phyloP scores from a whole-genome alignment of 2,888 invertebrate species.

The Amiota mariae region DNA sequence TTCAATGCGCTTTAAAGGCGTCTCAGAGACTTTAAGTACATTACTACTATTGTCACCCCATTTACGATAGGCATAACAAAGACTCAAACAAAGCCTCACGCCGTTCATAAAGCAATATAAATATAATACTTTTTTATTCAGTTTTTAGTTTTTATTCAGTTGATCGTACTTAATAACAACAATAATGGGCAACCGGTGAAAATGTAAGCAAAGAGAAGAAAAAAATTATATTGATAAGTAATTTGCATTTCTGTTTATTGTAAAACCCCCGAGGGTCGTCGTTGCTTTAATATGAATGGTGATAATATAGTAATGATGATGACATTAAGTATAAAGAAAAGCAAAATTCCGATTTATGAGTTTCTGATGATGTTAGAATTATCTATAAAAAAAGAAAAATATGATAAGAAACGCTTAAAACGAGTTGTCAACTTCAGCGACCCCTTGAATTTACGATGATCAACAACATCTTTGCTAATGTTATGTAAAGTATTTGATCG shows the following conservation, averaged over 20 bases:
- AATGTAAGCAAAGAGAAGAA: neutral
- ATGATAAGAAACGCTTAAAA: conserved; percentile 46
- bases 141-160: neutral
- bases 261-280: neutral
- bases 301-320: conserved; percentile 28
- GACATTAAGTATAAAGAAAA: conserved; percentile 41
- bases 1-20: conserved; percentile 1
- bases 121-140: too few relatives aligned
- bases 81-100: neutral
- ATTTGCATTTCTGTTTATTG: conserved; percentile 22
- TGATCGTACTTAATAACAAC: conserved; percentile 2
- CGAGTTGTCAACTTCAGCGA: neutral
- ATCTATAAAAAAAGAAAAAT: conserved; percentile 40
- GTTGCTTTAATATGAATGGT: neutral
- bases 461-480: neutral
- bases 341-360: conserved; percentile 60
- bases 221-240: conserved; percentile 19
- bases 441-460: neutral
- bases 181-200: neutral
- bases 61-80: conserved; percentile 10
- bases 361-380: conserved; percentile 64
- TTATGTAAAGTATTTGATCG: conserved; percentile 24
- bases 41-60: neutral
- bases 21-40: too few relatives aligned
- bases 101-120: neutral